phyloP scores from a whole-genome alignment of 1,140 invertebrate genomes.

The Trichonephila inaurata region DNA sequence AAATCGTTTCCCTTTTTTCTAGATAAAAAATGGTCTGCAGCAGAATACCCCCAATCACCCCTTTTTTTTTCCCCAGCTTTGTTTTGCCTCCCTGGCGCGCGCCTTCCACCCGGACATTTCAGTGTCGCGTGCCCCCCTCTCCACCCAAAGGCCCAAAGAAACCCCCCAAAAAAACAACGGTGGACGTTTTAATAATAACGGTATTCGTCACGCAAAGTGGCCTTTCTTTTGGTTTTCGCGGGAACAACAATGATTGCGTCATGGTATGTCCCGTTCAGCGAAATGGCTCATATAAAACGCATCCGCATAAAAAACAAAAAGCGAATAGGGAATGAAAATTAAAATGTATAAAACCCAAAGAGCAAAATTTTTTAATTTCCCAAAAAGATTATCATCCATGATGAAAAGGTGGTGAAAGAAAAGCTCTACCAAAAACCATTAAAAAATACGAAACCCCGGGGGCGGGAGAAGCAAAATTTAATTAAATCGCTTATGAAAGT shows the following conservation, averaged over 20 bases:
- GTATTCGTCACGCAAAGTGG: slow-evolving; percentile 46
- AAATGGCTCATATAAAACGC: background rate
- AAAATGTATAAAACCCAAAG: background rate
- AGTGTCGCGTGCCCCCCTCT: background rate
- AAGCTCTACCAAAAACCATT: background rate
- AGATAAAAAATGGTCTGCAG: background rate
- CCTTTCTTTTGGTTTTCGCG: background rate
- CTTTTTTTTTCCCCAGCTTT: background rate
- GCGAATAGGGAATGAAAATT: slow-evolving; percentile 24
- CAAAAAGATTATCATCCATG: slow-evolving; percentile 4
- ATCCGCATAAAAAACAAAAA: background rate
- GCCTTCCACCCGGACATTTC: slow-evolving; percentile 44
- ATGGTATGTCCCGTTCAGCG: background rate
- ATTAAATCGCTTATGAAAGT: slow-evolving; percentile 59
- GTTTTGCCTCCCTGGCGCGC: background rate
- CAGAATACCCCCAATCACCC: background rate
- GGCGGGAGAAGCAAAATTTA: slow-evolving; percentile 36
- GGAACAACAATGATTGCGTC: background rate
- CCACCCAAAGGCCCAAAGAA: slow-evolving; percentile 15
- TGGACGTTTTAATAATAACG: slow-evolving; percentile 52
- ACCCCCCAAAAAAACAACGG: slow-evolving; percentile 36
- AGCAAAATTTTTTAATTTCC: slow-evolving; percentile 19
- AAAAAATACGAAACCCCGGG: background rate
- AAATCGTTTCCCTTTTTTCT: background rate
- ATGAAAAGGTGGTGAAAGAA: background rate